Evolutionary conservation across 92 coral and sea anemone species (phyloP), one percentile per base, ranked within the genome.

Genomic region (Parazoanthus atlanticus): DNA sequence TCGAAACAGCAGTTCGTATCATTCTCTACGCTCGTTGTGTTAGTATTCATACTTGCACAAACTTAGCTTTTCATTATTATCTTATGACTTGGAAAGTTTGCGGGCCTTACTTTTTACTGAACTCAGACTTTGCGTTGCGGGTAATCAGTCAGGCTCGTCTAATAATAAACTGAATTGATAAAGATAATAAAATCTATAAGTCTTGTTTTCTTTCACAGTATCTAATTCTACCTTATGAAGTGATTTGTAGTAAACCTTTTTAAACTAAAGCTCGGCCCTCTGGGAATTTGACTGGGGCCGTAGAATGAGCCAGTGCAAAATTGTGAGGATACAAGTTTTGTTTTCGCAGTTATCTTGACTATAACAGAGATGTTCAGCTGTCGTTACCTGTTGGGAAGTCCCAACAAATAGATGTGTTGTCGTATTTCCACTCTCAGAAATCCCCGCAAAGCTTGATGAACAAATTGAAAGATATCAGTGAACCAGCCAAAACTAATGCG

Each of bases 41-140:
- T 26, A 33, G 70, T 71, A 33, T 84, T 84, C 64, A 72, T 71
- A 34, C 19, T 84, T 28, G 13, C 79, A 75, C 79, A 73, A 13
- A 73, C 40, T 23, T 36, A 36, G 38, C 38, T 36, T 36, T 36
- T 36, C 38, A 30, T 28, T 5, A 12, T 15, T 19, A 31, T n/a
- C 11, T 75, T 36, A 61, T 0, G n/a, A 36, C 52, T 21, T 12
- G 49, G 79, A 3, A 21, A 36, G 0, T 8, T 19, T 33, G 9
- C 8, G 69, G 28, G 8, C 3, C 8, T 25, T 61, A 61, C 47
- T 46, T 46, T 75, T 17, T 31, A 5, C 77, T 31, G 7, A 75
- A 21, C n/a, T 41, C 79, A 75, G 26, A 75, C 79, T 75, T 75
- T 2, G 11, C 28, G 28, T 26, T 43, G 67, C 26, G 67, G 67